Base-by-base conservation (phyloP, 1,140 invertebrate genomes). In the Limonius californicus region DNA sequence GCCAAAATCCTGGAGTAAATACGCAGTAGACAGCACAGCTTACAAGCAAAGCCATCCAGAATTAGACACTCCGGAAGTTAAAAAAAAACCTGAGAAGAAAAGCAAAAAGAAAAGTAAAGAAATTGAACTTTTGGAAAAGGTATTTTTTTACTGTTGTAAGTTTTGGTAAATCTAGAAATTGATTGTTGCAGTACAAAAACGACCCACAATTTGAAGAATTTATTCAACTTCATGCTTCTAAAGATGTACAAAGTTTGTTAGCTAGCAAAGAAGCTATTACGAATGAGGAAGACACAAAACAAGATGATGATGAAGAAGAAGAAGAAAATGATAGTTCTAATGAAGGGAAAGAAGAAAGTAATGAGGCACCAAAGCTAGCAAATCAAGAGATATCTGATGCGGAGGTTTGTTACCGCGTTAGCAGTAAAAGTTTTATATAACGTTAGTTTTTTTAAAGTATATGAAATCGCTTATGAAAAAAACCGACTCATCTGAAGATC, bases 201-300 rank as follows among this genome's bases (percentile, higher is more conserved):
- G 94, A 97, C 83, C 90, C 92, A 19, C 76, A 91, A 58, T 97
- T 97, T 80, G 78, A 84, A 64, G 93, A 97, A 77, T 98, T 94
- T 79, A 78, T 97, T 68, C 84, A 92, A 79, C 83, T 86, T 47
- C 91, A 96, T 77, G 81, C 77, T 73, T 80, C 78, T 30, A 83
- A 83, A 77, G 83, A 82, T 55, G 66, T 58, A 20, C 77, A 76
- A 60, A 79, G 65, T 74, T 77, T 57, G 63, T 73, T 55, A 55
- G 74, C 79, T 47, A 54, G 19, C 20, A 27, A 6, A 39, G 12
- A 18, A 55, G 74, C 79, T 47, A 35, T 35, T 50, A 27, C 7
- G n/a, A 14, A 18, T 47, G 70, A 77, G 35, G 65, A 74, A 64
- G 66, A 65, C 50, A 67, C 15, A 8, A 61, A 74, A 45, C 69